phyloP scores from a whole-genome alignment of 64 coral and sea anemone genomes.

The Trachythela sp. region DNA sequence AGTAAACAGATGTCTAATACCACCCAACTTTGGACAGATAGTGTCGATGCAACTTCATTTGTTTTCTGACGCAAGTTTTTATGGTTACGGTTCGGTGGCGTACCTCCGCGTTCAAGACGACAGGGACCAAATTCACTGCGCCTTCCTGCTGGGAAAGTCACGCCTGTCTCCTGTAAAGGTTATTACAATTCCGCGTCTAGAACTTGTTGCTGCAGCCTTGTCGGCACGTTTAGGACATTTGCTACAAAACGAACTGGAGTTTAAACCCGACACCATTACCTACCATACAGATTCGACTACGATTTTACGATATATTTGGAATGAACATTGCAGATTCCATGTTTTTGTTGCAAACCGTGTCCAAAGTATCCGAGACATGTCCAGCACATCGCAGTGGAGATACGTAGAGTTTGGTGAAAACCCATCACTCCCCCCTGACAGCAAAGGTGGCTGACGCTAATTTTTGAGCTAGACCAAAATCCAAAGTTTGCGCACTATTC shows the following conservation, averaged over 20 bases:
- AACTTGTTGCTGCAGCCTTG: conserved; percentile 9
- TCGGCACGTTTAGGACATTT: too few relatives aligned
- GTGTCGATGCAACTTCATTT: too few relatives aligned
- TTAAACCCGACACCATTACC: neutral
- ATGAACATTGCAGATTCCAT: conserved; percentile 11
- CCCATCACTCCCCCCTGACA: too few relatives aligned
- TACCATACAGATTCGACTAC: conserved; percentile 31
- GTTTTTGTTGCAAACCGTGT: conserved; percentile 32
- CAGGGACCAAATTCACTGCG: conserved; percentile 14
- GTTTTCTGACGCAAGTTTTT: neutral
- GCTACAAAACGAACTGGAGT: neutral
- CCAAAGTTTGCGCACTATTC: too few relatives aligned
- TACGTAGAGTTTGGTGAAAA: neutral
- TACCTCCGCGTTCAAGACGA: conserved; percentile 19
- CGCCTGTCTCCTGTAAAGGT: neutral
- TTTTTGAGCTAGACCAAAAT: too few relatives aligned
- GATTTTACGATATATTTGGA: conserved; percentile 9
- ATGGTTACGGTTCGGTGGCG: conserved; percentile 27
- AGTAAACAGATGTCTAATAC: too few relatives aligned
- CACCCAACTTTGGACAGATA: too few relatives aligned
- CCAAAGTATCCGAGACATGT: neutral
- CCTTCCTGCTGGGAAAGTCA: conserved; percentile 25
- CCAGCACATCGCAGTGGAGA: neutral
- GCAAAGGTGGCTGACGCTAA: too few relatives aligned
- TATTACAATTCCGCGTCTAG: neutral